phyloP scores from a whole-genome alignment of 2,797 vertebrate genomes.

The Pygocentrus nattereri region DNA sequence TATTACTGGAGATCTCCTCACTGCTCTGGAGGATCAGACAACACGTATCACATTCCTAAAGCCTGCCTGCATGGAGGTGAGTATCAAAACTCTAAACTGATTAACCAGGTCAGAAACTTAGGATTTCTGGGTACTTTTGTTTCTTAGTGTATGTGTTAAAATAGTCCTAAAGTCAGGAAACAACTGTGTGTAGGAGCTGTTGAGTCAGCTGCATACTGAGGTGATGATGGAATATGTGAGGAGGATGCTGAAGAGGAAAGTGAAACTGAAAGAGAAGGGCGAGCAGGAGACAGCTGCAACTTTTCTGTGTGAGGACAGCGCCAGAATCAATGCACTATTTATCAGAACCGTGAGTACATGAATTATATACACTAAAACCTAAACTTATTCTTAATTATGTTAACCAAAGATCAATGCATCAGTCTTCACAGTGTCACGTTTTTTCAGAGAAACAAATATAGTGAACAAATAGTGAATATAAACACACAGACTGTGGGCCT shows the following conservation, averaged over 20 bases:
- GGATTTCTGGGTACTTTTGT: too few relatives aligned
- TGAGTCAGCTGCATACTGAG: conserved; percentile 76
- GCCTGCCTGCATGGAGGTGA: conserved; percentile 68
- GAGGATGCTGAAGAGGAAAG: conserved; percentile 81
- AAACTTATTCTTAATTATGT: too few relatives aligned
- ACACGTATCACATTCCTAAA: conserved; percentile 61
- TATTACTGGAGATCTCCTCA: conserved; percentile 64
- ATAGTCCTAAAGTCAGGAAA: neutral
- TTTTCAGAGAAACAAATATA: neutral
- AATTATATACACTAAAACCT: neutral
- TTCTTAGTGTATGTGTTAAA: too few relatives aligned
- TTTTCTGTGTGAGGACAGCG: conserved; percentile 31
- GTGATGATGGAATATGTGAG: conserved; percentile 82
- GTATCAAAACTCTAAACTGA: neutral
- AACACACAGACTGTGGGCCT: neutral
- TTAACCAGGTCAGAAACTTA: too few relatives aligned
- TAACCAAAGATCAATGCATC: neutral
- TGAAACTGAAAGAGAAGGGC: conserved; percentile 72
- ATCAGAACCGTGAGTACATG: conserved; percentile 14
- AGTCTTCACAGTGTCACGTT: neutral
- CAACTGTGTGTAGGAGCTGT: conserved; percentile 76
- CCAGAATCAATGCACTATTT: conserved; percentile 21
- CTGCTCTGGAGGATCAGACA: conserved; percentile 57
- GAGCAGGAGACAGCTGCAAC: conserved; percentile 80
- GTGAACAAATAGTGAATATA: too few relatives aligned